Conservation (phyloP, 1,140 invertebrate species). For the Drosophila truncata region DNA sequence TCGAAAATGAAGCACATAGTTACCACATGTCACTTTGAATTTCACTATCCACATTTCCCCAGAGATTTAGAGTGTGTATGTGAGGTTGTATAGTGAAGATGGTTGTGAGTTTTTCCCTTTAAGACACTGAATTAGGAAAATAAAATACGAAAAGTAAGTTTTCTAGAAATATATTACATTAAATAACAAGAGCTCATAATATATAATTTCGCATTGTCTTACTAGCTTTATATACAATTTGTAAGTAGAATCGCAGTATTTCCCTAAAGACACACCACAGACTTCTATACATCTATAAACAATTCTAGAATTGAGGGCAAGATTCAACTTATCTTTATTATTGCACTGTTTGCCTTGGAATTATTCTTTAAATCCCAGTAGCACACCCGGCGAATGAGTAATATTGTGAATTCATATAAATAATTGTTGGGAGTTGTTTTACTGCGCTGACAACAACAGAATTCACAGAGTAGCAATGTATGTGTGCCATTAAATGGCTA, state of each 20-base stretch:
- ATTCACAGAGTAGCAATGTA: constrained; percentile 17
- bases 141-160: background rate
- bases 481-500: constrained; percentile 20
- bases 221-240: background rate
- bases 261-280: background rate
- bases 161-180: background rate
- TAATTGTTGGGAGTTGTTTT: constrained; percentile 22
- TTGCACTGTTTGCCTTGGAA: constrained; percentile 55
- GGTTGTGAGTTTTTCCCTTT: background rate
- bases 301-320: constrained; percentile 13
- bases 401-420: constrained; percentile 32
- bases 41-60: constrained; percentile 32
- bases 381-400: constrained; percentile 63
- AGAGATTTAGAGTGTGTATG: background rate
- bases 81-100: background rate
- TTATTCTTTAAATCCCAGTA: constrained; percentile 44
- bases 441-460: constrained; percentile 10
- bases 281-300: background rate
- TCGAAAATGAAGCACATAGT: constrained; percentile 10
- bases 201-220: background rate
- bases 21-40: constrained; percentile 15
- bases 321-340: constrained; percentile 29
- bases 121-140: background rate
- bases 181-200: background rate
- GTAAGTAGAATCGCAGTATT: background rate